phyloP scores from a whole-genome alignment of 2,797 vertebrate species.

The Molossus molossus region DNA sequence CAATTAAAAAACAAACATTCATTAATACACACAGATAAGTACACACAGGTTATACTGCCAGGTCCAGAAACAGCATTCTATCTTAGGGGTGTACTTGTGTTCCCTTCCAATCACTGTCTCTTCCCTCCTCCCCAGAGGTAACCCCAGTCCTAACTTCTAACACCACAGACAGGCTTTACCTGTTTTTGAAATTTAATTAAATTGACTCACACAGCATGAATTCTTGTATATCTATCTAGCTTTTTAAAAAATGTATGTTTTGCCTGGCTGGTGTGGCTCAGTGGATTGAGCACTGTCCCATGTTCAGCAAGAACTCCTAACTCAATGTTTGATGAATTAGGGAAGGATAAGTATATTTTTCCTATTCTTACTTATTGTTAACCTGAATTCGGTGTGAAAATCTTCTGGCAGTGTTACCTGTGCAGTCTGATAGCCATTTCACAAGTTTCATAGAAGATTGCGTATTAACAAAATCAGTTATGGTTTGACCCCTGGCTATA shows the following conservation, averaged over 20 bases:
- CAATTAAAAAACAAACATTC: not conserved
- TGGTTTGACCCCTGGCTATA: not conserved
- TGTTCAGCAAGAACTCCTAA: not conserved
- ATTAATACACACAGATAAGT: not conserved
- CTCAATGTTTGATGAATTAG: not conserved
- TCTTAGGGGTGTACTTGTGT: not conserved
- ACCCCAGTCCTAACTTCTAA: too few relatives aligned
- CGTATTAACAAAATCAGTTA: not conserved
- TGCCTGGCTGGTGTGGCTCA: too few relatives aligned
- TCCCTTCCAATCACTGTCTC: not conserved
- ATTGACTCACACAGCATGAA: too few relatives aligned
- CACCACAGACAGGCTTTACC: too few relatives aligned
- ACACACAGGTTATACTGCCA: not conserved
- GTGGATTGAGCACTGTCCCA: not conserved
- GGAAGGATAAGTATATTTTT: not conserved
- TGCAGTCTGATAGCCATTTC: not conserved
- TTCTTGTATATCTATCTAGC: too few relatives aligned
- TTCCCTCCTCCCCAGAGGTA: too few relatives aligned
- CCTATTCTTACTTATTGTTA: constrained; percentile 2
- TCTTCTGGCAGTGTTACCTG: not conserved
- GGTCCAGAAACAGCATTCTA: not conserved
- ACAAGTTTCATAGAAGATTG: not conserved
- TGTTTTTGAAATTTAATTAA: too few relatives aligned
- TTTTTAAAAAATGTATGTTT: too few relatives aligned
- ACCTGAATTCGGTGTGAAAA: not conserved